These are phyloP conservation scores for Torymus texanus DNA, from an alignment of 2,888 invertebrate genomes.

Conservation along the genomic window DNA sequence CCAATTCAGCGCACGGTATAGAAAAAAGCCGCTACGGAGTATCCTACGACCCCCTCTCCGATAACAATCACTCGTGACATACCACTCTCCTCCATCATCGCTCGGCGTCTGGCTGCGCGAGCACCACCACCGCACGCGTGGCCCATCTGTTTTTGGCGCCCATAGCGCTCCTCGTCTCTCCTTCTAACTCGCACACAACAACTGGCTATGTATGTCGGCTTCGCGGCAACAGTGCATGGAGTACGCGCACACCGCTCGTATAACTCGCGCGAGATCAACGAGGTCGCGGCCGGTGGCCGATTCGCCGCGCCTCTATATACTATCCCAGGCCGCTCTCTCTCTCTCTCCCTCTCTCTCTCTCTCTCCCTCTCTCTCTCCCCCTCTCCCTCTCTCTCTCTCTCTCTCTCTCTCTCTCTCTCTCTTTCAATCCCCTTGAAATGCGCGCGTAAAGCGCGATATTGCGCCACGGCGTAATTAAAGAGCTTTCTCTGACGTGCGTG, in stretches of 20 bases:
- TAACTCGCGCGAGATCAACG: slow-evolving; percentile 18
- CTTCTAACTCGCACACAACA: too few species aligned
- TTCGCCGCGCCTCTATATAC: neutral
- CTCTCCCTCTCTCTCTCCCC: neutral
- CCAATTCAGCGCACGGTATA: too few species aligned
- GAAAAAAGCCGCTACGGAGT: too few species aligned
- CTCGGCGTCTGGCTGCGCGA: neutral
- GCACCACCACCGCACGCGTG: too few species aligned
- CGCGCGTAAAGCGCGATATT: slow-evolving; percentile 33
- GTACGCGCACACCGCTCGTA: too few species aligned
- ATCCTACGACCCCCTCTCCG: too few species aligned
- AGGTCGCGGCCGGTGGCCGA: neutral
- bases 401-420: neutral
- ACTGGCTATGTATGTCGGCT: too few species aligned
- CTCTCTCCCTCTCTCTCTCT: neutral
- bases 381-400: slow-evolving; percentile 3
- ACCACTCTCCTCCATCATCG: neutral
- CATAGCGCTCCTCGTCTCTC: too few species aligned
- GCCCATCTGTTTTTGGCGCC: too few species aligned
- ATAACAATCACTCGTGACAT: too few species aligned
- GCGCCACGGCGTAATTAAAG: slow-evolving; percentile 55
- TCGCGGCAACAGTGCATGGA: too few species aligned
- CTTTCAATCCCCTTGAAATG: slow-evolving; percentile 13
- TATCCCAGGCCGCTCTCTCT: neutral
- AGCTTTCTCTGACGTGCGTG: slow-evolving; percentile 28